Evolutionary conservation across 2,113 vertebrate genomes (phyloP).

Genomic region (Macquaria australasica): DNA sequence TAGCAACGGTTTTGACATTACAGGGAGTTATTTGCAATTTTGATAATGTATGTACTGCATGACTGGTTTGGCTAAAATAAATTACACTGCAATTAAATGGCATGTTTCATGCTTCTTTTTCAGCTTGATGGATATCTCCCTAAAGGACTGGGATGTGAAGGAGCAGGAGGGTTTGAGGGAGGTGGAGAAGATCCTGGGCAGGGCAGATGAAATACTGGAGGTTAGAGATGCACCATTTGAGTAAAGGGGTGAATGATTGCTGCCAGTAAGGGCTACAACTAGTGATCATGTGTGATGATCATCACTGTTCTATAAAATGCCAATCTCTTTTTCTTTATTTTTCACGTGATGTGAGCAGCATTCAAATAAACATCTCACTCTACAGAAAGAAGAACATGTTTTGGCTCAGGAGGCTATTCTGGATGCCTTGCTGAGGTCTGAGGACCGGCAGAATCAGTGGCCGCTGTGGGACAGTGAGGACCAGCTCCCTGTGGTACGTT

Average conservation of each 20-base stretch:
- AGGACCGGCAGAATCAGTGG: slow-evolving; percentile 55
- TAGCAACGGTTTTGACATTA: no score
- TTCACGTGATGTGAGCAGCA: not conserved
- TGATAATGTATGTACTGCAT: no score
- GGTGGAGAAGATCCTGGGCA: slow-evolving; percentile 76
- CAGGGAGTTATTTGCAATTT: not conserved
- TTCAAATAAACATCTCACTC: not conserved
- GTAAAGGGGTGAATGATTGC: not conserved
- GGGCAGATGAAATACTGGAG: slow-evolving; percentile 81
- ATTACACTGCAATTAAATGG: not conserved
- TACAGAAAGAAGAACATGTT: slow-evolving; percentile 83
- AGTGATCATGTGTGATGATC: no score
- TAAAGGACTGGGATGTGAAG: slow-evolving; percentile 79
- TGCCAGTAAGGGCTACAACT: not conserved
- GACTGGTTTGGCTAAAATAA: not conserved
- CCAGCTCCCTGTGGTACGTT: slow-evolving; percentile 58
- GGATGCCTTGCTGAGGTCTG: slow-evolving; percentile 73
- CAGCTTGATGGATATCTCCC: slow-evolving; percentile 46
- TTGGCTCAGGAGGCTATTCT: slow-evolving; percentile 80
- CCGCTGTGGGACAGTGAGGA: slow-evolving; percentile 55
- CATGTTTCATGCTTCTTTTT: not conserved
- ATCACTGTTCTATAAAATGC: not conserved
- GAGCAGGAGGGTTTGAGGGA: slow-evolving; percentile 80
- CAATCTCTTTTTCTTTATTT: not conserved
- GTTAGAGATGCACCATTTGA: slow-evolving; percentile 43